Percentiles rank a stretch among this genome's conserved stretches.
Conservation (phyloP, 2,113 vertebrate species). For the Aplodontia rufa region DNA sequence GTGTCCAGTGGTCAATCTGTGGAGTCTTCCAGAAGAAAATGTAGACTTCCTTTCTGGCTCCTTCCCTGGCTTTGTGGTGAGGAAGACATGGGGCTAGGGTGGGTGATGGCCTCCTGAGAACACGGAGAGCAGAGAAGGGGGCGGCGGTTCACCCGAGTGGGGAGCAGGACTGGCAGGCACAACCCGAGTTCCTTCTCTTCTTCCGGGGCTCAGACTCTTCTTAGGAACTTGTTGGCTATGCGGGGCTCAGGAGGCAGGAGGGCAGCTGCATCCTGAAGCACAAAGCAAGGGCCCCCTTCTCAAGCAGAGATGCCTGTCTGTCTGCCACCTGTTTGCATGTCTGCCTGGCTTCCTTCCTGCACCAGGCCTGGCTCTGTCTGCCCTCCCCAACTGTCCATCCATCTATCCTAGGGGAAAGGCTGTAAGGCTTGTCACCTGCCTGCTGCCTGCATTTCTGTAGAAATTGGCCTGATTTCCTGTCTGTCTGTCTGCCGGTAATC, state of each 20-base stretch:
- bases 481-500: neutral
- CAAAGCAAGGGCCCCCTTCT: neutral
- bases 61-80: neutral
- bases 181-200: too few species aligned
- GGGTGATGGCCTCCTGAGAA: too few species aligned
- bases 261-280: neutral
- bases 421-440: neutral
- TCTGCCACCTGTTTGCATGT: neutral
- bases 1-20: neutral
- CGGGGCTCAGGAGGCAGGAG: neutral
- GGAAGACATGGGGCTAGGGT: neutral
- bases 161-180: neutral
- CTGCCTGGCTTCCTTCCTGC: neutral
- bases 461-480: neutral
- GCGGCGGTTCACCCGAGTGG: neutral
- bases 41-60: neutral
- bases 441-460: neutral
- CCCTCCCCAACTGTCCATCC: neutral
- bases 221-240: neutral
- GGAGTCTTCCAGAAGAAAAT: conserved; percentile 22
- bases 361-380: neutral
- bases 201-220: neutral
- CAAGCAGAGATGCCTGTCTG: neutral
- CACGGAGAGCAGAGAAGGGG: neutral
- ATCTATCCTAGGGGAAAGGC: neutral